Evolutionary conservation across 2,113 vertebrate species (phyloP), one percentile per base, ranked within the genome.

Genomic region (Tiliqua scincoides): DNA sequence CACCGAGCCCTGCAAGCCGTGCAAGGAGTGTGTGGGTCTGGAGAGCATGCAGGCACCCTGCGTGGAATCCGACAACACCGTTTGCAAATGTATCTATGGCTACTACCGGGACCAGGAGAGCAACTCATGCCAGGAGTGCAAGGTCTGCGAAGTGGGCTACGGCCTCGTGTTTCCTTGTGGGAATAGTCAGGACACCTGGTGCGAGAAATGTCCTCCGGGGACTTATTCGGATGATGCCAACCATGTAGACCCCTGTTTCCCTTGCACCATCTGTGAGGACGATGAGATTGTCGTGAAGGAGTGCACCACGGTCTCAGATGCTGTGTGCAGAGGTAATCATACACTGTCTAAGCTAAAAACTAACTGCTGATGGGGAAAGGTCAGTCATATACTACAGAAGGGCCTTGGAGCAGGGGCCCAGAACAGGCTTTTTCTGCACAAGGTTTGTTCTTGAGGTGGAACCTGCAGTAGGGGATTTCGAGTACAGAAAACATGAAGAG

Each of bases 41-140:
- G 98, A 98, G 96, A 97, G 98, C 77, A 98, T 99, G 98, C 93
- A 93, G 0, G 98, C 98, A 0, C 99, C 99, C 0, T 99, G 99
- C 90, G 98, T 99, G n/a, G 99, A 99, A 95, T 98, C 98, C 0
- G 99, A 98, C 37, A 97, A 99, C 15, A 98, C 99, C 4, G 92
- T 96, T 12, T 99, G 99, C 79, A 94, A 95, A 84, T 99, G 99
- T 32, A 94, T 97, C 94, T 98, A 99, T 3, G 97, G 97, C 17
- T 99, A 93, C 93, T 99, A 96, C 96, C 95, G 97, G 91, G 87
- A 94, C 0, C 68, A 85, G 2, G 0, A 76, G 0, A 95, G 93
- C 0, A 96, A 92, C 8, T n/a, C 2, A 62, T 99, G 99, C 82
- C 91, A 94, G 86, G 93, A 89, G 0, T 99, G 99, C 91, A 96